Conservation (phyloP, 2,113 vertebrate genomes). For the Actenoides hombroni region DNA sequence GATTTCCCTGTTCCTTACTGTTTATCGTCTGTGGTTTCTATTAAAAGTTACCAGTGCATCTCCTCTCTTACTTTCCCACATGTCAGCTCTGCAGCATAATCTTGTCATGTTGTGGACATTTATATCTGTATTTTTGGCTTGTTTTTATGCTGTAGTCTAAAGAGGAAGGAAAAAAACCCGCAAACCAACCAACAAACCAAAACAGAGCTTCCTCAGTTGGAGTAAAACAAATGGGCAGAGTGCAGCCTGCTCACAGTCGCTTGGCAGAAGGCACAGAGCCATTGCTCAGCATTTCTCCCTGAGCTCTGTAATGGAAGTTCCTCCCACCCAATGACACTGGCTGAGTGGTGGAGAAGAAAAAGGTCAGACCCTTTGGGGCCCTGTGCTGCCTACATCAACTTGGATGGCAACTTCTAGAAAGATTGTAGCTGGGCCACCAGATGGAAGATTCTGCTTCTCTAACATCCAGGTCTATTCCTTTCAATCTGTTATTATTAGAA, state of each 20-base stretch:
- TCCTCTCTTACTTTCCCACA: not conserved
- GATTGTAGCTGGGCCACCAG: fast-evolving
- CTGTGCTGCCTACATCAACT: not conserved
- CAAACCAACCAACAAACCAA: not conserved
- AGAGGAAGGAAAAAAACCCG: not conserved
- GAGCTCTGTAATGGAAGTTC: not conserved
- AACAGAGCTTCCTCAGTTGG: not conserved
- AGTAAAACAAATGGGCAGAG: not conserved
- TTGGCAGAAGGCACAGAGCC: slow-evolving; percentile 32
- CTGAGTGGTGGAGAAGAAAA: not conserved
- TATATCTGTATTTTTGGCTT: slow-evolving; percentile 2
- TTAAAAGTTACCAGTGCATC: not conserved
- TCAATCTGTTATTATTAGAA: not conserved
- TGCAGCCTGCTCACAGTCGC: not conserved
- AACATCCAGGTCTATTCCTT: not conserved
- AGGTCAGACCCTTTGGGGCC: not conserved
- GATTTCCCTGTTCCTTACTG: not conserved
- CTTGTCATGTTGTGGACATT: not conserved
- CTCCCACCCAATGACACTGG: not conserved
- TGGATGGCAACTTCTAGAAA: not conserved
- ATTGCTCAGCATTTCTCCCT: not conserved
- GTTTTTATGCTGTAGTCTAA: not conserved
- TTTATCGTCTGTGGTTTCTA: not conserved
- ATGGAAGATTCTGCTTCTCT: not conserved
- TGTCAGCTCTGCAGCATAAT: not conserved